Conservation (phyloP, 2,888 invertebrate species). For the Tanytarsus gracilentus region DNA sequence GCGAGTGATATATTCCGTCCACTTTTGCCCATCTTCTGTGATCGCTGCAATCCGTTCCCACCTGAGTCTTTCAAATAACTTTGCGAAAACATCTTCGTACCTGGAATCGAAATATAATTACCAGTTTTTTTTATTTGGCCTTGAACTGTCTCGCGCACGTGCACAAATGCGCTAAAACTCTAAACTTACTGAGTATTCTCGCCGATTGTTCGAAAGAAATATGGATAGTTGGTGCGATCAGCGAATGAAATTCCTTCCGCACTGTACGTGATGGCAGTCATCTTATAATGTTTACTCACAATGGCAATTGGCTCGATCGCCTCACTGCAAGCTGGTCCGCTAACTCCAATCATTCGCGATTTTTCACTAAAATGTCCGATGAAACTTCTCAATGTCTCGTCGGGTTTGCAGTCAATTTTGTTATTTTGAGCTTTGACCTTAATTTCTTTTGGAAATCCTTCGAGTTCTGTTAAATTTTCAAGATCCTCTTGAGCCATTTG, state of each 20-base stretch:
- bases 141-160: conserved; percentile 25
- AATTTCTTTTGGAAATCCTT: conserved; percentile 50
- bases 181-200: conserved; percentile 62
- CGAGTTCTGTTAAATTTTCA: conserved; percentile 46
- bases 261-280: conserved; percentile 66
- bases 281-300: conserved; percentile 61
- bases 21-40: conserved; percentile 70
- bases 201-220: conserved; percentile 71
- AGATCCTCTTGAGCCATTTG: conserved; percentile 54
- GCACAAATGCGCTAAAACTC: conserved; percentile 25
- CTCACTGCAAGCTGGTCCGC: conserved; percentile 74
- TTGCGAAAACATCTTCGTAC: conserved; percentile 50
- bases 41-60: conserved; percentile 68
- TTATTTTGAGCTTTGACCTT: conserved; percentile 48
- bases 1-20: conserved; percentile 64
- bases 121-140: neutral
- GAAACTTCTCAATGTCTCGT: conserved; percentile 64
- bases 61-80: conserved; percentile 49
- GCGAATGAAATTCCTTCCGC: conserved; percentile 67
- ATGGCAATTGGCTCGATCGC: conserved; percentile 72
- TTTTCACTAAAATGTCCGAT: conserved; percentile 54
- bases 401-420: conserved; percentile 61
- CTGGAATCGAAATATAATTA: conserved; percentile 5
- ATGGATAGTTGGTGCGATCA: conserved; percentile 61
- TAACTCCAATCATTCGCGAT: conserved; percentile 54